phyloP scores from a whole-genome alignment of 2,797 vertebrate genomes.

The Rhodeus uyekii region DNA sequence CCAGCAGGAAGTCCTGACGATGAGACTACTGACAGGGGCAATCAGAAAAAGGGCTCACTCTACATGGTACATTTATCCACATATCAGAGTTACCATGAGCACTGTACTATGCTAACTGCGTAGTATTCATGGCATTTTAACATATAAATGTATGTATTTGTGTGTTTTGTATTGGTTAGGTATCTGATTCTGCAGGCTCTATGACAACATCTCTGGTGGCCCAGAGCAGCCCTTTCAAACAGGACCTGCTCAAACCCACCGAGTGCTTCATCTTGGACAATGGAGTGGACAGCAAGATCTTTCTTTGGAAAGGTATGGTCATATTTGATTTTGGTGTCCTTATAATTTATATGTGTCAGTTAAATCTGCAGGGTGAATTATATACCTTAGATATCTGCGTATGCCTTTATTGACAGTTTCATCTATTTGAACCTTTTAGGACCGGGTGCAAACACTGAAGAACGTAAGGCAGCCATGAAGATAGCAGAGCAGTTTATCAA shows the following conservation, averaged over 20 bases:
- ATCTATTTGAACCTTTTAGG: conserved; percentile 58
- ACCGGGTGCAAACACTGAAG: conserved; percentile 59
- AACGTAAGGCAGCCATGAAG: conserved; percentile 68
- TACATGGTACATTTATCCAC: conserved; percentile 65
- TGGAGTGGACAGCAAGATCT: conserved; percentile 64
- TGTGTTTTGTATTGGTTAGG: conserved; percentile 58
- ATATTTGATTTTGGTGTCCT: neutral
- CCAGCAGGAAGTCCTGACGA: conserved; percentile 62
- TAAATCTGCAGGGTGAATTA: neutral
- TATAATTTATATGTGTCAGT: neutral
- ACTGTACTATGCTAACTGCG: neutral
- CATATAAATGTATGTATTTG: neutral
- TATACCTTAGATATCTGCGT: neutral
- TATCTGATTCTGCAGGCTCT: conserved; percentile 72
- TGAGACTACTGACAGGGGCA: conserved; percentile 33
- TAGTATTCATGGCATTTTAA: neutral
- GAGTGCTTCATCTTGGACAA: conserved; percentile 81
- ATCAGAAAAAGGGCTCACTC: conserved; percentile 62
- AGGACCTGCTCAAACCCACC: conserved; percentile 63
- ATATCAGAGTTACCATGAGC: neutral
- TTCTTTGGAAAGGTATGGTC: conserved; percentile 80
- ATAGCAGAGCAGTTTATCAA: conserved; percentile 70
- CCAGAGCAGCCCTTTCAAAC: conserved; percentile 71
- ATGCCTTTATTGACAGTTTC: neutral
- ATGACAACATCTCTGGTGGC: conserved; percentile 67